Evolutionary conservation across 2,888 invertebrate species (phyloP), one percentile per base, ranked within the genome.

Genomic region (Calliphora vomitoria): DNA sequence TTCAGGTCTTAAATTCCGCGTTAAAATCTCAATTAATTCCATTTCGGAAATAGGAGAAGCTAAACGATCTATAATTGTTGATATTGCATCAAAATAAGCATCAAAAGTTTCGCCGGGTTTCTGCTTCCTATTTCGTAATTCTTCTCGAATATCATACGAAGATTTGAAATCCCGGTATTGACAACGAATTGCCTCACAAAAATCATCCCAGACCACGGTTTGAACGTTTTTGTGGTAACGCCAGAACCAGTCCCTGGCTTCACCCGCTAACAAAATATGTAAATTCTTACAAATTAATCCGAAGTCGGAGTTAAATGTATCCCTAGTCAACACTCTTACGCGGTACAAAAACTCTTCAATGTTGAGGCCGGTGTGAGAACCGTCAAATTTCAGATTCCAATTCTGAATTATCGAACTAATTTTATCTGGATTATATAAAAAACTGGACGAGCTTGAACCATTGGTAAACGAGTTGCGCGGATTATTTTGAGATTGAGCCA

Each of bases 281-380:
- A 85, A 71, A 18, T 81, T 85, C 31, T 76, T 80, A 11, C 85
- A 81, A 20, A 85, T 66, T 15, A 64, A 15, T 8, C 38, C 25
- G 10, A 74, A 74, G 11, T 85, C 68, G 5, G 66, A 35, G 31
- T 78, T 62, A 55, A 79, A 72, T 31, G 55, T 44, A 13, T 79
- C 84, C 2, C 5, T 38, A 8, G 83, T 76, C 3, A 83, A 41
- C 0, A 58, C 47, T 13, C 47, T 69, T n/a, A 83, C 53, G 15
- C 76, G n/a, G 11, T 71, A 78, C 8, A 83, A n/a, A 71, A 83
- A 83, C 25, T 83, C 75, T 53, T 71, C 60, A 8, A 60, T 15
- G 13, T 15, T 60, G 11, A 60, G 3, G 13, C 60, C 60, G 10
- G 4, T 60, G 11, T 4, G 25, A 11, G 60, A 31, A 25, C 60